phyloP scores from a whole-genome alignment of 2,888 invertebrate genomes.

The Barypeithes pellucidus region DNA sequence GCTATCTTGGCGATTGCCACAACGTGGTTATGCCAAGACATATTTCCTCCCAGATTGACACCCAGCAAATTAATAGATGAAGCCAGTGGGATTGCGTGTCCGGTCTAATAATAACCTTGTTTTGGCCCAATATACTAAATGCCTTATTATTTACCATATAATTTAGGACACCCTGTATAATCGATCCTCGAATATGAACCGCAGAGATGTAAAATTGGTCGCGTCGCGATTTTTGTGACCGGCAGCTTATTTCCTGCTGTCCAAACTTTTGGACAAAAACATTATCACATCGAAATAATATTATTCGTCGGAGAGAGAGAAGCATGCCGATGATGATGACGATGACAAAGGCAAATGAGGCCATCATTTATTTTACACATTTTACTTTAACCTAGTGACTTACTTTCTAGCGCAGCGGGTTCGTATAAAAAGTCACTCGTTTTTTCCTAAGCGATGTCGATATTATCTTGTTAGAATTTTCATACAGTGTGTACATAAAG shows the following conservation, averaged over 20 bases:
- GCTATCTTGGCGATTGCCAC: no score
- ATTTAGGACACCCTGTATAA: not conserved
- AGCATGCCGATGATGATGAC: not conserved
- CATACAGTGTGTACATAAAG: no score
- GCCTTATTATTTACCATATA: no score
- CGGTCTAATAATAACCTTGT: no score
- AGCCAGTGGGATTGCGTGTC: no score
- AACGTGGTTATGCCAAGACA: no score
- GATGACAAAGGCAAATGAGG: slow-evolving; percentile 40
- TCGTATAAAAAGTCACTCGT: slow-evolving; percentile 31
- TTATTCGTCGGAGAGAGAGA: not conserved
- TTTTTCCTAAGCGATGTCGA: slow-evolving; percentile 15
- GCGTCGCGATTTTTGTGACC: no score
- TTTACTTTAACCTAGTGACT: slow-evolving; percentile 52
- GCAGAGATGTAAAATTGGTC: no score
- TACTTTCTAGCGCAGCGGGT: slow-evolving; percentile 38
- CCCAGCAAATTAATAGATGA: no score
- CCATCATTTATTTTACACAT: slow-evolving; percentile 47
- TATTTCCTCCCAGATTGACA: no score
- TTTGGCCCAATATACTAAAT: no score
- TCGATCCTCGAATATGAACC: no score
- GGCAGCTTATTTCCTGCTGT: not conserved
- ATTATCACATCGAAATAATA: not conserved
- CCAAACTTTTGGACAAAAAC: slow-evolving; percentile 1
- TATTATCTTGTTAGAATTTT: not conserved